A percentile compares a stretch with the other conserved stretches of the same genome.
phyloP scores from a whole-genome alignment of 2,888 invertebrate genomes.

The Lordiphosa fenestrarum region DNA sequence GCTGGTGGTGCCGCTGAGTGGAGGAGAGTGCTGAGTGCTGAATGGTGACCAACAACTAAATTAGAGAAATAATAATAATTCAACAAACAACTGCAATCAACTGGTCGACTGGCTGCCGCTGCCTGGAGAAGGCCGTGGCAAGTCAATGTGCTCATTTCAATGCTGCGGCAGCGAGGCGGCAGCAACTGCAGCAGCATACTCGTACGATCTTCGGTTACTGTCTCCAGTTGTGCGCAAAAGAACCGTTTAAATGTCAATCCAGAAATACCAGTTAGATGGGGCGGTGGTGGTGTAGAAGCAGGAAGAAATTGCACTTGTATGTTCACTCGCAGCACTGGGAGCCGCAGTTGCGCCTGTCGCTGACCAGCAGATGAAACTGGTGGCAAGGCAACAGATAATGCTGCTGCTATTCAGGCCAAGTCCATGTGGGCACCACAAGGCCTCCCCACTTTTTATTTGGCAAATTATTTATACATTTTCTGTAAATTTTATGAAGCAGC shows the following conservation, averaged over 20 bases:
- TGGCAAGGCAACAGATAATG: slow-evolving; percentile 28
- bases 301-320: slow-evolving; percentile 65
- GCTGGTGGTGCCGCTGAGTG: not conserved
- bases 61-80: slow-evolving; percentile 46
- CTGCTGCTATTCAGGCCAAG: slow-evolving; percentile 36
- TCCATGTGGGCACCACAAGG: slow-evolving; percentile 13
- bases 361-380: slow-evolving; percentile 41
- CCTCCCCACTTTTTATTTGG: slow-evolving; percentile 1
- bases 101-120: slow-evolving; percentile 20
- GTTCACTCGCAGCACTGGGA: slow-evolving; percentile 51
- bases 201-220: slow-evolving; percentile 50
- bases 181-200: slow-evolving; percentile 3
- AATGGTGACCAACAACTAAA: slow-evolving; percentile 13
- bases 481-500: slow-evolving; percentile 6
- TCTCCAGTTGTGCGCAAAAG: slow-evolving; percentile 70
- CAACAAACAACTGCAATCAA: slow-evolving; percentile 47
- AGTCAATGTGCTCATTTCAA: slow-evolving; percentile 71
- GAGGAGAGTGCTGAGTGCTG: slow-evolving; percentile 15
- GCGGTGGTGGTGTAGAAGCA: slow-evolving; percentile 46
- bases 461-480: slow-evolving; percentile 17
- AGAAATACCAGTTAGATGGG: slow-evolving; percentile 76
- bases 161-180: slow-evolving; percentile 24
- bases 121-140: slow-evolving; percentile 44
- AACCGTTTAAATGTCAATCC: slow-evolving; percentile 77
- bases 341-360: slow-evolving; percentile 25